Evolutionary conservation across 2,113 vertebrate species (phyloP).

Genomic region (Corythaeola cristata): DNA sequence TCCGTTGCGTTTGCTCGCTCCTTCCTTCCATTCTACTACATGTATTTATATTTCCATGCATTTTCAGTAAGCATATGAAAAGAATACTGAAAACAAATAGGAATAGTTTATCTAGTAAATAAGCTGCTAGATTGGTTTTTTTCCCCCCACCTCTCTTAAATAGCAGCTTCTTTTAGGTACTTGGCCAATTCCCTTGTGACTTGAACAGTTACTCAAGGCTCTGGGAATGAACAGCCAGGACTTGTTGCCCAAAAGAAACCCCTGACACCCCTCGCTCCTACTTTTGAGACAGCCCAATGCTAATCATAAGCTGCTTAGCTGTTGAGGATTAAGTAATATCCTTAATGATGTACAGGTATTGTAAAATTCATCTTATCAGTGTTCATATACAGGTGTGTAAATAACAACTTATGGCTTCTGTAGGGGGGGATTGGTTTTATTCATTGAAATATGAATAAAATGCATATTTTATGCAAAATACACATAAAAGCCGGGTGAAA

Average conservation of each 20-base stretch:
- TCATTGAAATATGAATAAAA: background rate
- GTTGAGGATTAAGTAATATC: background rate
- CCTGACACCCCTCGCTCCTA: fast-evolving
- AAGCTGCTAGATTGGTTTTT: background rate
- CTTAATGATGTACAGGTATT: background rate
- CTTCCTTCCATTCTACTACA: background rate
- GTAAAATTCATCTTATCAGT: background rate
- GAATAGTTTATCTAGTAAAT: background rate
- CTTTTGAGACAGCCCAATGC: background rate
- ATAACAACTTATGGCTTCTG: background rate
- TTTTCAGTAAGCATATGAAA: background rate
- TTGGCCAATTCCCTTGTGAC: background rate
- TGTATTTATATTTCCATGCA: fast-evolving
- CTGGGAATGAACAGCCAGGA: background rate
- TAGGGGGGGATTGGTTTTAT: fast-evolving
- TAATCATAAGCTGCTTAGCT: background rate
- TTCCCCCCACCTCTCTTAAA: background rate
- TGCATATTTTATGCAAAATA: too few species aligned
- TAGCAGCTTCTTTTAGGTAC: background rate
- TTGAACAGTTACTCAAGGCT: background rate
- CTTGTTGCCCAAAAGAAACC: background rate
- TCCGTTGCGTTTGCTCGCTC: fast-evolving
- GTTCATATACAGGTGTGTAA: background rate
- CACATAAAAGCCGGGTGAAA: background rate
- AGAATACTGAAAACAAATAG: background rate